Evolutionary conservation across 2,888 invertebrate genomes (phyloP).

Genomic region (Tupiocoris notatus): DNA sequence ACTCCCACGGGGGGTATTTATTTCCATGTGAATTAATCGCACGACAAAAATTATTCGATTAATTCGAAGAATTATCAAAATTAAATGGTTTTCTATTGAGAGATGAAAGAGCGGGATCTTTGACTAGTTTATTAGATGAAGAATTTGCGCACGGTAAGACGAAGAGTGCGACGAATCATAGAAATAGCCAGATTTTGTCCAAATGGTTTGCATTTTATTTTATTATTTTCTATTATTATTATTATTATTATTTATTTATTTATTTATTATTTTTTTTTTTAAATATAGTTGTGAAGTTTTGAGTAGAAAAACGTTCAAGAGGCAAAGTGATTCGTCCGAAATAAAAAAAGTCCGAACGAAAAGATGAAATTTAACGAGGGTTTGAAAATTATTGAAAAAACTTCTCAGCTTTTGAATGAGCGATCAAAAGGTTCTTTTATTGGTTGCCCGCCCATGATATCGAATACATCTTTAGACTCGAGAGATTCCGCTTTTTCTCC

Average conservation of each 20-base stretch:
- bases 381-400: not conserved
- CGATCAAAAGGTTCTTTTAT: not conserved
- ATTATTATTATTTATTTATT: too few relatives aligned
- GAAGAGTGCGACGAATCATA: too few relatives aligned
- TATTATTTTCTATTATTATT: too few relatives aligned
- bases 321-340: not conserved
- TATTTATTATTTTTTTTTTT: too few relatives aligned
- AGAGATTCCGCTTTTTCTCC: not conserved
- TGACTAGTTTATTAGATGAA: too few relatives aligned
- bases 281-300: not conserved
- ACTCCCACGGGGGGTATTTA: not conserved
- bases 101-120: too few relatives aligned
- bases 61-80: too few relatives aligned
- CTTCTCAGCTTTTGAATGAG: not conserved
- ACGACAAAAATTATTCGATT: not conserved
- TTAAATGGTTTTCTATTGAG: too few relatives aligned
- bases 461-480: not conserved
- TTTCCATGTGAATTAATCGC: not conserved
- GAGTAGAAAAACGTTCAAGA: not conserved
- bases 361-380: not conserved
- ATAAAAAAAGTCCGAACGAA: not conserved
- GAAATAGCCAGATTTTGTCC: too few relatives aligned
- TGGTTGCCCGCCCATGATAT: not conserved
- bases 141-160: too few relatives aligned
- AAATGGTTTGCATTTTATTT: too few relatives aligned